A percentile compares a stretch with the other conserved stretches of the same genome.
These are phyloP conservation scores for Cephus spinipes DNA, from an alignment of 2,888 invertebrate species.

Conservation along the genomic window DNA sequence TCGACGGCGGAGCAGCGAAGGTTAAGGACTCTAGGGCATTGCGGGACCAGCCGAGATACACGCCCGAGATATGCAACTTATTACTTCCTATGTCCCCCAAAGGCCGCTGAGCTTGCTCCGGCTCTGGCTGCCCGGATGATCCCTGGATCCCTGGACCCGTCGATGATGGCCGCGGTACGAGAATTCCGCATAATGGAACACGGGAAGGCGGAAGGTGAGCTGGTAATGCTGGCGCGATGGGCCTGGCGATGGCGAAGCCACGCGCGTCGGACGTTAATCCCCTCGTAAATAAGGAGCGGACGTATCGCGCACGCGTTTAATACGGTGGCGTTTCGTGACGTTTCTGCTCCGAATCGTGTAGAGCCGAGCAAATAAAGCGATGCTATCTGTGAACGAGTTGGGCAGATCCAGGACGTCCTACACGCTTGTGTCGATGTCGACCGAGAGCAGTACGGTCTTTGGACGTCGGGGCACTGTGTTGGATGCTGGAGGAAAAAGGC, in stretches of 20 bases:
- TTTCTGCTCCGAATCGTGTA: neutral
- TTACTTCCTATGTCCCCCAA: slow-evolving; percentile 10
- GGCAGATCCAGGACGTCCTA: slow-evolving; percentile 35
- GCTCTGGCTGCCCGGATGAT: too few species aligned
- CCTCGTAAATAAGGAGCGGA: neutral
- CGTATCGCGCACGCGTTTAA: neutral
- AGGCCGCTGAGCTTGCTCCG: too few species aligned
- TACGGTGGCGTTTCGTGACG: slow-evolving; percentile 2
- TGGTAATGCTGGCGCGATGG: too few species aligned
- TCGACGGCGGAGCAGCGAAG: slow-evolving; percentile 23
- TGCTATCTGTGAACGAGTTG: slow-evolving; percentile 38
- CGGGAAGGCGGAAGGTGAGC: too few species aligned
- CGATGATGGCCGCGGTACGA: too few species aligned
- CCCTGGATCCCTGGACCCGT: too few species aligned
- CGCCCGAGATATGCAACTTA: slow-evolving; percentile 18
- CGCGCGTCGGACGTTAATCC: neutral
- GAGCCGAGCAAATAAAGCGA: slow-evolving; percentile 25
- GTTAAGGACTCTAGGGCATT: slow-evolving; percentile 45
- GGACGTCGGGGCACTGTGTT: too few species aligned
- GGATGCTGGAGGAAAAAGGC: too few species aligned
- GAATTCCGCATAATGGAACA: too few species aligned
- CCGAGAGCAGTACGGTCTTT: too few species aligned
- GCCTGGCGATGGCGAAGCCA: neutral
- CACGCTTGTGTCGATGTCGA: slow-evolving; percentile 40
- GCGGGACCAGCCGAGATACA: slow-evolving; percentile 26